Evolutionary conservation across 2,888 invertebrate genomes (phyloP).

Genomic region (Drosophila maculinotata): DNA sequence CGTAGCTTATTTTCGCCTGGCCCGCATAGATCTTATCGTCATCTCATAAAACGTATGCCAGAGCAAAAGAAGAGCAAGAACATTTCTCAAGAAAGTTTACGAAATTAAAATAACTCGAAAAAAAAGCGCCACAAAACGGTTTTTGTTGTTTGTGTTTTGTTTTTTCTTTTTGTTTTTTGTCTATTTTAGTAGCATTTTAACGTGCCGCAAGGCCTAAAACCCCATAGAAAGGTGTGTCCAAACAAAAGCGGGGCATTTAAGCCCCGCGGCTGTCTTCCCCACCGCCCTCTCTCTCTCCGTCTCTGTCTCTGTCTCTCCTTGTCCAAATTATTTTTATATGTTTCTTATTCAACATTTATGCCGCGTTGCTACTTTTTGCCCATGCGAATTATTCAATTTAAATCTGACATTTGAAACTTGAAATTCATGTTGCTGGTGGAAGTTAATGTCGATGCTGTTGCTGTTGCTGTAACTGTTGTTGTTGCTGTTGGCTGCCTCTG

Average conservation of each 20-base stretch:
- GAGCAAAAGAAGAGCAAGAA: constrained; percentile 29
- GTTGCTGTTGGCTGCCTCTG: constrained; percentile 9
- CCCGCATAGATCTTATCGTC: constrained; percentile 73
- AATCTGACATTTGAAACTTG: constrained; percentile 76
- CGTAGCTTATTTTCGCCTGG: constrained; percentile 57
- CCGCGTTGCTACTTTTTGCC: constrained; percentile 39
- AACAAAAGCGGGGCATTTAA: constrained; percentile 51
- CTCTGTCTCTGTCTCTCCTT: neutral
- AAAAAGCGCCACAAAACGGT: constrained; percentile 55
- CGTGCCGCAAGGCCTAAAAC: constrained; percentile 52
- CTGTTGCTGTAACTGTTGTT: constrained; percentile 6
- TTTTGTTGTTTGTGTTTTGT: constrained; percentile 37
- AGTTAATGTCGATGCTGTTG: constrained; percentile 39
- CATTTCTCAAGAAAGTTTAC: constrained; percentile 69
- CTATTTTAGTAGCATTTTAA: constrained; percentile 51
- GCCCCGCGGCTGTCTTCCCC: constrained; percentile 26
- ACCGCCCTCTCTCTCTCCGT: neutral
- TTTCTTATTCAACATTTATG: constrained; percentile 24
- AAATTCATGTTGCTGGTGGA: constrained; percentile 55
- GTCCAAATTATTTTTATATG: constrained; percentile 23
- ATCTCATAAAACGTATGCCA: constrained; percentile 62
- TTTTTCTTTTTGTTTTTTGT: constrained; percentile 11
- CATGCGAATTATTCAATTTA: constrained; percentile 51
- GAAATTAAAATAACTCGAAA: constrained; percentile 45
- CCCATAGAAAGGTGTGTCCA: constrained; percentile 47